Percentiles rank a stretch among this genome's conserved stretches.
Conservation (phyloP, 2,113 vertebrate genomes). For the Sus scrofa region T2T-Sscrofa CM000824.6:188139501-188140000, state of each 20-base stretch:
- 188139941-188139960: neutral
- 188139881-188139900: neutral
- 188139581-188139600: neutral
- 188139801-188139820: slow-evolving; percentile 8
- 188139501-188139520: neutral
- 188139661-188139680: neutral
- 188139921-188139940: neutral
- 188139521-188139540: neutral
- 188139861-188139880: neutral
- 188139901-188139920: neutral
- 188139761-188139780: slow-evolving; percentile 27
- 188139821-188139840: neutral
- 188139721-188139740: neutral
- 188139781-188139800: neutral
- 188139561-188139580: neutral
- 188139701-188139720: neutral
- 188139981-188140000: neutral
- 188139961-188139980: neutral
- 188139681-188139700: neutral
- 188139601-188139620: neutral
- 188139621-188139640: slow-evolving; percentile 4
- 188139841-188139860: neutral
- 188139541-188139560: neutral
- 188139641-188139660: neutral
- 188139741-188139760: neutral